Evolutionary conservation across 2,888 invertebrate species (phyloP), one percentile per base, ranked within the genome.

Genomic region (Nomada fabriciana): DNA sequence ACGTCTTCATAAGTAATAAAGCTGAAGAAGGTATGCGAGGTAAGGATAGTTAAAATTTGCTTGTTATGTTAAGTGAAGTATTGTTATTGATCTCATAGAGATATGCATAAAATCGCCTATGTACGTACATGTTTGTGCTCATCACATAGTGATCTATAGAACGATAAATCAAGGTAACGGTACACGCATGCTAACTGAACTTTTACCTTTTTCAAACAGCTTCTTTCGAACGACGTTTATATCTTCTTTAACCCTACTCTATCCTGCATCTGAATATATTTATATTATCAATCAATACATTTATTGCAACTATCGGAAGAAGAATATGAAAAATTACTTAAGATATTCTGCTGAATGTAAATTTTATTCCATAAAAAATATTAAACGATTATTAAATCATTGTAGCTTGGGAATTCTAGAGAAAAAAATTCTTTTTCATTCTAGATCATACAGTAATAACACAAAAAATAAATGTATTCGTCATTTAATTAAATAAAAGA

Each of bases 111-210:
- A 55, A 55, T 68, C 42, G 23, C 15, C 13, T 47, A 47, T 47
- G 47, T 47, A 15, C 25, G 18, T 55, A 18, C 11, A 67, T n/a
- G 68, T 23, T 55, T 68, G 50, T 42, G 42, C 68, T 68, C 55
- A 50, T 68, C 68, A 20, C 13, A 55, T 42, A 55, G 18, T 42
- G 55, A 68, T 68, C 68, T 68, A 68, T 55, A 68, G 55, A 68
- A 55, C 68, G 42, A 68, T 68, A 68, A 68, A 55, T 68, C 68
- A 68, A 55, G 68, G 36, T 68, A 68, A 68, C 68, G 68, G 68
- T 68, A 68, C 42, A 23, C 11, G 20, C 23, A 55, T 23, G 42
- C 42, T 55, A 18, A 42, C 29, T 68, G 42, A 25, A 68, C 55
- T 68, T 55, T 55, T 55, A 43, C 10, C 15, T 55, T 4, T 43